Evolutionary conservation across 2,888 invertebrate genomes (phyloP), one percentile per base, ranked within the genome.

Genomic region (Acanthosepion lycidas): DNA sequence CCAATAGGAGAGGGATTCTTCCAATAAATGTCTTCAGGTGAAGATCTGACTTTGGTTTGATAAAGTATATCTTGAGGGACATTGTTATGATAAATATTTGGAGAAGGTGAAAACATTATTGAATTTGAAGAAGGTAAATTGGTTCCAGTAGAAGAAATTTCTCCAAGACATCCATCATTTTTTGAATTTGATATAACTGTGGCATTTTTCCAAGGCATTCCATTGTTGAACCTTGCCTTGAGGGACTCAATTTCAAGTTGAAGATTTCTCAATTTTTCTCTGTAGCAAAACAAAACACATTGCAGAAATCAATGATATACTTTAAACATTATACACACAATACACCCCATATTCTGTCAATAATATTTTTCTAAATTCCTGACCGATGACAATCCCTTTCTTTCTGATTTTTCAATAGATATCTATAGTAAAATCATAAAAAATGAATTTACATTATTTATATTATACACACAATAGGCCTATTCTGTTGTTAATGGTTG

Each of bases 161-260:
- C 78, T 78, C 78, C 78, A 78, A 33, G n/a, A n/a, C 18, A 18
- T 78, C 0, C 78, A 12, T 78, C n/a, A 15, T 15, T 78, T 78
- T 78, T 78, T n/a, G n/a, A n/a, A 78, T 78, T n/a, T n/a, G 78
- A 78, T n/a, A n/a, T 12, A 15, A 78, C n/a, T 78, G n/a, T 78
- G 78, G n/a, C 78, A n/a, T 78, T 78, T 78, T 78, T 78, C 78
- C 78, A 78, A 78, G 48, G 92, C 20, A 92, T 51, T 48, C 51
- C 51, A 51, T 92, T 92, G 92, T 49, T 92, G 18, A 92, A 92
- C 12, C 49, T 92, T 92, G 23, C 49, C 23, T 92, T 92, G 92
- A 92, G 92, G 18, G 51, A 53, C n/a, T 94, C 94, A 94, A 94
- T 53, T 94, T 94, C 94, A 42, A 51, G 94, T 42, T 94, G 94